phyloP scores from a whole-genome alignment of 2,797 vertebrate genomes.

The Luscinia luscinia region DNA sequence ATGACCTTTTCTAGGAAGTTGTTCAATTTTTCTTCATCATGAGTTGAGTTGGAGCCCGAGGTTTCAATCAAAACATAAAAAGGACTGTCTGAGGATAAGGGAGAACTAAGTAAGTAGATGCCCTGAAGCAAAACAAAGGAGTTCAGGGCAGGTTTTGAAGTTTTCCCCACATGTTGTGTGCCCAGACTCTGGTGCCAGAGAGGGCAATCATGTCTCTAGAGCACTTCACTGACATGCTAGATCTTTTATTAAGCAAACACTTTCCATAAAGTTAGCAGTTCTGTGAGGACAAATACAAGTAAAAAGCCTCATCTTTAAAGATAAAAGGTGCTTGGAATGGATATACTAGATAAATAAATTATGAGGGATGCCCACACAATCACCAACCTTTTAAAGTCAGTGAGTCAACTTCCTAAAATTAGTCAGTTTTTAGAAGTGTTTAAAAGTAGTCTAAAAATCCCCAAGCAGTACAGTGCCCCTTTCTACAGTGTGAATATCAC shows the following conservation, averaged over 20 bases:
- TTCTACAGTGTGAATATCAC: background rate
- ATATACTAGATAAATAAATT: background rate
- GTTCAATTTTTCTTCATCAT: slow-evolving; percentile 90
- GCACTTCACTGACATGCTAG: background rate
- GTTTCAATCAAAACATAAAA: slow-evolving; percentile 96
- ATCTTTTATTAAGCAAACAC: background rate
- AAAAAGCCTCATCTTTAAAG: background rate
- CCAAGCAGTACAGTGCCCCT: background rate
- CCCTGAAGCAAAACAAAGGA: background rate
- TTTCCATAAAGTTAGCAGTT: background rate
- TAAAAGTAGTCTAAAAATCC: background rate
- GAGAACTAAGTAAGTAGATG: background rate
- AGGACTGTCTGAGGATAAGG: slow-evolving; percentile 80
- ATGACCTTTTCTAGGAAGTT: slow-evolving; percentile 85
- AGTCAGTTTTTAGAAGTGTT: background rate
- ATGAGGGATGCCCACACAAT: background rate
- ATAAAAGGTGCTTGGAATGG: background rate
- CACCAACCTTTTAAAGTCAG: background rate
- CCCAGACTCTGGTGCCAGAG: background rate
- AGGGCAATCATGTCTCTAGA: background rate
- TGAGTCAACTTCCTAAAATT: background rate
- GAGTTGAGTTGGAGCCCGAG: slow-evolving; percentile 83
- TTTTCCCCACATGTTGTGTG: background rate
- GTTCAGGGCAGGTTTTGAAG: background rate
- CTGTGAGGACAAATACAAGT: background rate